A percentile compares a stretch with the other conserved stretches of the same genome.
These are phyloP conservation scores for Hydrochoerus hydrochaeris DNA, from an alignment of 2,113 vertebrate species.

Conservation along the genomic window DNA sequence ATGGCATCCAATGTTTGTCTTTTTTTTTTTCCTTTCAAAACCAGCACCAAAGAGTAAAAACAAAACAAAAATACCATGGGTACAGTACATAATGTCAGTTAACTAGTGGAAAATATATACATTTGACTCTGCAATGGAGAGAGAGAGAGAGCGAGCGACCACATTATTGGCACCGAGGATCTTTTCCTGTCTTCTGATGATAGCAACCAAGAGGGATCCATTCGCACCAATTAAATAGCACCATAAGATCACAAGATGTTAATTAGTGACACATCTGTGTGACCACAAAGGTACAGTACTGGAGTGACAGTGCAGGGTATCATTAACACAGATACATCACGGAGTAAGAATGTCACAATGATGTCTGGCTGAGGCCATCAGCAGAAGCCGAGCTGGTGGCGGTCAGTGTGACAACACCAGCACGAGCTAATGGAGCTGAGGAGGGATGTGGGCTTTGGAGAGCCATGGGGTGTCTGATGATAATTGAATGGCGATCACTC, in stretches of 20 bases:
- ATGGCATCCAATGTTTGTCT: slow-evolving; percentile 78
- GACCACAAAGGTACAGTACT: slow-evolving; percentile 89
- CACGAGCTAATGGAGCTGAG: slow-evolving; percentile 41
- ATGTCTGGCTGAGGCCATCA: slow-evolving; percentile 63
- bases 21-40: slow-evolving; percentile 78
- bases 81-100: slow-evolving; percentile 86
- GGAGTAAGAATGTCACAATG: slow-evolving; percentile 60
- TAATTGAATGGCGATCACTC: not conserved
- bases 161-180: slow-evolving; percentile 81
- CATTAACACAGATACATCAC: slow-evolving; percentile 82
- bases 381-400: slow-evolving; percentile 71
- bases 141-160: slow-evolving; percentile 73
- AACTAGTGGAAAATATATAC: slow-evolving; percentile 86
- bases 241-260: slow-evolving; percentile 88
- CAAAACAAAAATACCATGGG: slow-evolving; percentile 76
- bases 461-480: not conserved
- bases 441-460: slow-evolving; percentile 31
- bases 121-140: slow-evolving; percentile 83
- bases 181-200: slow-evolving; percentile 88
- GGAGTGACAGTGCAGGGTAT: slow-evolving; percentile 86
- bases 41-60: slow-evolving; percentile 83
- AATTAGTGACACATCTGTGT: slow-evolving; percentile 87
- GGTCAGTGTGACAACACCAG: not conserved
- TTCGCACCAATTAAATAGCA: slow-evolving; percentile 89
- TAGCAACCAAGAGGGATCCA: slow-evolving; percentile 81